phyloP scores from a whole-genome alignment of 2,797 vertebrate genomes.

The Darevskia nairensis region DNA sequence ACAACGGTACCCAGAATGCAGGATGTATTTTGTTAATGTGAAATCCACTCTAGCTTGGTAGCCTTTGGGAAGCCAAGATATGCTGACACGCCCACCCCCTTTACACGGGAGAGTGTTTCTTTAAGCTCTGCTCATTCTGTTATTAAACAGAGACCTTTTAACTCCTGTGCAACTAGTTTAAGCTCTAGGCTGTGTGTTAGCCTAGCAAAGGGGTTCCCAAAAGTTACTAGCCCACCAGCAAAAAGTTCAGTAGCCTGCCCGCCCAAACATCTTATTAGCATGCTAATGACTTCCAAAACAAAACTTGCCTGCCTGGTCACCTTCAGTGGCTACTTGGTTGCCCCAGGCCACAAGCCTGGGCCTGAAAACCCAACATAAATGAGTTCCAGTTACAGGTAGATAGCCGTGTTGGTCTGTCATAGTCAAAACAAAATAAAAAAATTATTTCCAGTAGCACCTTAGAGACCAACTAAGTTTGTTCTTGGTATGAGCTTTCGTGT shows the following conservation, averaged over 20 bases:
- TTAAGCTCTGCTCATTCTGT: slow-evolving; percentile 13
- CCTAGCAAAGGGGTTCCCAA: slow-evolving; percentile 30
- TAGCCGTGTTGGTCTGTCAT: no score
- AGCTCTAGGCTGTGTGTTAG: neutral
- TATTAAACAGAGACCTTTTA: neutral
- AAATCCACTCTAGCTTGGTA: slow-evolving; percentile 53
- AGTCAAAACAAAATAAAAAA: no score
- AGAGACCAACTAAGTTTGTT: no score
- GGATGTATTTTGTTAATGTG: slow-evolving; percentile 44
- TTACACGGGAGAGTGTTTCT: slow-evolving; percentile 37
- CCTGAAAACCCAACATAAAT: no score
- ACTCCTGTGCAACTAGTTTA: neutral
- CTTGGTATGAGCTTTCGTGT: no score
- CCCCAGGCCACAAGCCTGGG: neutral
- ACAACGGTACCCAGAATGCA: slow-evolving; percentile 48
- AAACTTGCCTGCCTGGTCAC: neutral
- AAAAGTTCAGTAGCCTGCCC: neutral
- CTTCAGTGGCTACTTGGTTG: neutral
- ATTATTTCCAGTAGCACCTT: no score
- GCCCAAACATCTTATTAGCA: neutral
- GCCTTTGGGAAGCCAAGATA: slow-evolving; percentile 42
- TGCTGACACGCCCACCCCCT: neutral
- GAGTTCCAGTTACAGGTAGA: no score
- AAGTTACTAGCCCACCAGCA: neutral
- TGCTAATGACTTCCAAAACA: neutral